These are phyloP conservation scores for Staurois parvus DNA, from an alignment of 2,797 vertebrate genomes.

Conservation along the genomic window DNA sequence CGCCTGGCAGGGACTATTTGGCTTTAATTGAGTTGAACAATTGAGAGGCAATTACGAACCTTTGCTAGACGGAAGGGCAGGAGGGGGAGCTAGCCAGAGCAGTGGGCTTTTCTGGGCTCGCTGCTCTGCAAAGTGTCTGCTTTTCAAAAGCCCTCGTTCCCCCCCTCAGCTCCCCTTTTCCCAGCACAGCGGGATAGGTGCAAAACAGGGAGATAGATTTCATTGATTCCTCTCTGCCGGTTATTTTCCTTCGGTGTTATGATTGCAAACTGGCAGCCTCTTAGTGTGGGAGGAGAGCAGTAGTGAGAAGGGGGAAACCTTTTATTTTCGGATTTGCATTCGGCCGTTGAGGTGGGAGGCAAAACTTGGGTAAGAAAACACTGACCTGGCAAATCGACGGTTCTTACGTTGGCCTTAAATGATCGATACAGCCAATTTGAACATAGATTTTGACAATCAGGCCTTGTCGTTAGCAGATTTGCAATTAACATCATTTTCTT, in stretches of 20 bases:
- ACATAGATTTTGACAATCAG: no score
- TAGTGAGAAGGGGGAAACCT: conserved; percentile 10
- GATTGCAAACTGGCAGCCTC: conserved; percentile 48
- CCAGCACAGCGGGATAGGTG: conserved; percentile 45
- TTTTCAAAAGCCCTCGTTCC: conserved; percentile 5
- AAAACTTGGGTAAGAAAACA: neutral
- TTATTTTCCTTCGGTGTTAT: conserved; percentile 52
- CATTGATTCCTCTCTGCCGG: conserved; percentile 49
- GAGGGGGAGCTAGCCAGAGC: conserved; percentile 5
- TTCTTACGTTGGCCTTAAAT: no score
- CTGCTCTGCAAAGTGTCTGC: conserved; percentile 41
- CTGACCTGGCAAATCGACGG: neutral
- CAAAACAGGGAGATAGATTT: conserved; percentile 61
- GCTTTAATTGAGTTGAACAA: conserved; percentile 61
- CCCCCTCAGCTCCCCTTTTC: conserved; percentile 7
- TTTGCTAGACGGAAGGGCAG: conserved; percentile 47
- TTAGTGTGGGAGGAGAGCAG: conserved; percentile 15
- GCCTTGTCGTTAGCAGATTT: no score
- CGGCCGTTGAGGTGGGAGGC: neutral
- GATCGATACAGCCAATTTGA: no score
- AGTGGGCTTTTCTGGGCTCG: conserved; percentile 23
- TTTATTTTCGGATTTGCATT: conserved; percentile 19
- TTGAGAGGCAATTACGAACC: conserved; percentile 58
- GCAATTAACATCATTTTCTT: no score
- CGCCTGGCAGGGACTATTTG: conserved; percentile 48